These are phyloP conservation scores for Gulo gulo DNA, from an alignment of 2,113 vertebrate genomes.

Conservation along the genomic window DNA sequence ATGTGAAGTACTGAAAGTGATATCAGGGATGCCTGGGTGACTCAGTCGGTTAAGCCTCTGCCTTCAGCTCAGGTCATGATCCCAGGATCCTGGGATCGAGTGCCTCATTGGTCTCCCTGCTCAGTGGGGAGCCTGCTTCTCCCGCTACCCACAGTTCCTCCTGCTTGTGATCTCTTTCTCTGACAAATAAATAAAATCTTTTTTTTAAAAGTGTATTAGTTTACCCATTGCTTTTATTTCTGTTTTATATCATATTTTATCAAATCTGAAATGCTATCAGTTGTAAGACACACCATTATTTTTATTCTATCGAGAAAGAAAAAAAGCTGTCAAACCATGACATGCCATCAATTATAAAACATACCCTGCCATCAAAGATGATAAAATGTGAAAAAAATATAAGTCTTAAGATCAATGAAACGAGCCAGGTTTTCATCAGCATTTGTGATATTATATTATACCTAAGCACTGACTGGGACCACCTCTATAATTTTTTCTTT, in stretches of 20 bases:
- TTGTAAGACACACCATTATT: background rate
- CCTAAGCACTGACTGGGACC: background rate
- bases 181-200: too few relatives aligned
- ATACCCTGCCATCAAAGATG: background rate
- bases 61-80: too few relatives aligned
- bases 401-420: background rate
- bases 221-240: background rate
- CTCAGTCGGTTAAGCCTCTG: too few relatives aligned
- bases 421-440: background rate
- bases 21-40: too few relatives aligned
- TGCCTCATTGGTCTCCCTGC: too few relatives aligned
- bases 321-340: background rate
- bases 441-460: background rate
- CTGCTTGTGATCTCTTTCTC: background rate
- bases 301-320: conserved; percentile 7
- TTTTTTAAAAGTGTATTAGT: background rate
- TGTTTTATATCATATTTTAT: background rate
- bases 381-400: background rate
- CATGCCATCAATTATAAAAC: background rate
- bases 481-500: background rate
- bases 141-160: background rate
- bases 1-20: background rate
- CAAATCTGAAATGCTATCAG: conserved; percentile 1
- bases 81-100: too few relatives aligned
- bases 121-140: background rate